A percentile compares a stretch with the other conserved stretches of the same genome.
phyloP scores from a whole-genome alignment of 2,113 vertebrate genomes.

The Riparia riparia region DNA sequence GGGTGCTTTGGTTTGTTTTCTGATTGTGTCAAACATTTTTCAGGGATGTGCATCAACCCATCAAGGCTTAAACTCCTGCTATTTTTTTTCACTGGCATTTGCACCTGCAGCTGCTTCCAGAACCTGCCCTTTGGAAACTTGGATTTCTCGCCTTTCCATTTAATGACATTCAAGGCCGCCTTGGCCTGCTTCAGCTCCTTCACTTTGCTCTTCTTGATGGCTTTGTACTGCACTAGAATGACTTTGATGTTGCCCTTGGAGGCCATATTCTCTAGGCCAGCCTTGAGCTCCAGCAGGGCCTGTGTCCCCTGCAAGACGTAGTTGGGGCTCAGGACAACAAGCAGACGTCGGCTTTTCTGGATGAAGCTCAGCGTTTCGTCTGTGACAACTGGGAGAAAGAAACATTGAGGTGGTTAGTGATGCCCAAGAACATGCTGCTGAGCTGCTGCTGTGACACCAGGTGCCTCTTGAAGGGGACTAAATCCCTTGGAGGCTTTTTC shows the following conservation, averaged over 20 bases:
- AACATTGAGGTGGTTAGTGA: conserved; percentile 74
- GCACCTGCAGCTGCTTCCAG: conserved; percentile 92
- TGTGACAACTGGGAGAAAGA: conserved; percentile 90
- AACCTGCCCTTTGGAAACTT: conserved; percentile 86
- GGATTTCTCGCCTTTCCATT: conserved; percentile 94
- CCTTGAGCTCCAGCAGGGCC: conserved; percentile 95
- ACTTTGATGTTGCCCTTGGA: conserved; percentile 87
- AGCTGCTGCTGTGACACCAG: background rate
- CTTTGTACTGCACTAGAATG: conserved; percentile 92
- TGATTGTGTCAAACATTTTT: conserved; percentile 48
- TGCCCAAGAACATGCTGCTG: background rate
- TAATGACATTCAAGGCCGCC: conserved; percentile 86
- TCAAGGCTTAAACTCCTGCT: conserved; percentile 40
- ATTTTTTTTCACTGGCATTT: conserved; percentile 83
- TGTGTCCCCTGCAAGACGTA: conserved; percentile 91
- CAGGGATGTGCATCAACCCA: conserved; percentile 39
- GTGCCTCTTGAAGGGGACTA: background rate
- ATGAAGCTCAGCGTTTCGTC: conserved; percentile 96
- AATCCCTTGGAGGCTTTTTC: background rate
- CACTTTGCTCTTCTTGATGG: conserved; percentile 84
- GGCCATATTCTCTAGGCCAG: conserved; percentile 91
- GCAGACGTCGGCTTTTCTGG: conserved; percentile 90
- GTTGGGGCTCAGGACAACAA: conserved; percentile 92
- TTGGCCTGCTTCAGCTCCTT: conserved; percentile 89
- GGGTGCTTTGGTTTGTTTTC: background rate